These are phyloP conservation scores for Eunapius fragilis DNA, from an alignment of 37 sponge, comb jelly and placozoan genomes.

Conservation along the genomic window DNA sequence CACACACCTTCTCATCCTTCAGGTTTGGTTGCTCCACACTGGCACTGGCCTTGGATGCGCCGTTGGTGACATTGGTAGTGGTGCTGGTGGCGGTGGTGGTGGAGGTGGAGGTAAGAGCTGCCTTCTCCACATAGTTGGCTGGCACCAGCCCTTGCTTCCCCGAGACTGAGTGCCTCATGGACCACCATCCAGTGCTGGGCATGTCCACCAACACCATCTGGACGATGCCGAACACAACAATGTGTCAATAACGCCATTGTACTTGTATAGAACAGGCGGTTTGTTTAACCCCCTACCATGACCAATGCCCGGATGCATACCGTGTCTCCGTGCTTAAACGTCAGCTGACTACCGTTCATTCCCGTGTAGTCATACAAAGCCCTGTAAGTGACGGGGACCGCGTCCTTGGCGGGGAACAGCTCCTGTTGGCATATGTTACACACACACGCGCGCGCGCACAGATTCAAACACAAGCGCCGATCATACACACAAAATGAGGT, in stretches of 20 bases:
- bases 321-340: constrained; percentile 47
- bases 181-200: constrained; percentile 58
- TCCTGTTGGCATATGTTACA: neutral
- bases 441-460: constrained; percentile 34
- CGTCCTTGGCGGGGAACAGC: neutral
- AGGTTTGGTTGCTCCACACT: neutral
- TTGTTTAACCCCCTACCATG: no score
- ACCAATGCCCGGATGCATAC: no score
- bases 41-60: neutral
- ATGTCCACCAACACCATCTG: constrained; percentile 48
- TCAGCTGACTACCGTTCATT: constrained; percentile 32
- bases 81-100: neutral
- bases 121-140: constrained; percentile 45
- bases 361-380: constrained; percentile 43
- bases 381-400: constrained; percentile 7
- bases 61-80: neutral
- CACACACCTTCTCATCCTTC: constrained; percentile 15
- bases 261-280: no score
- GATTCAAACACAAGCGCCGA: constrained; percentile 17
- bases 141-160: constrained; percentile 55
- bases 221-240: neutral
- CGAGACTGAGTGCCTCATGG: constrained; percentile 18
- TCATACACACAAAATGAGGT: constrained; percentile 24
- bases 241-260: no score
- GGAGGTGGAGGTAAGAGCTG: neutral